Percentiles rank a stretch among this genome's conserved stretches.
phyloP scores from a whole-genome alignment of 2,888 invertebrate species.

The Eumerus sabulonum region DNA sequence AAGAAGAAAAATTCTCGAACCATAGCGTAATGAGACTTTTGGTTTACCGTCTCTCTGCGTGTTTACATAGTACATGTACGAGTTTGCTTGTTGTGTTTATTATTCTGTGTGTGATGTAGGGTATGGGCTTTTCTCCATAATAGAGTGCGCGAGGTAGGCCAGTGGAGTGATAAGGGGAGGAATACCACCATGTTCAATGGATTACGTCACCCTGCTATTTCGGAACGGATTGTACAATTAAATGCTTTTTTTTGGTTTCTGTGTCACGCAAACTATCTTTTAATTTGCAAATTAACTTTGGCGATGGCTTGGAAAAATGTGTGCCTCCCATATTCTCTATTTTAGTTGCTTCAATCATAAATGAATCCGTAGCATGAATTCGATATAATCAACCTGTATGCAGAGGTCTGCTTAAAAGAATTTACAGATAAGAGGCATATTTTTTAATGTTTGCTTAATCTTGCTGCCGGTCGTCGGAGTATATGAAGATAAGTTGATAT shows the following conservation, averaged over 20 bases:
- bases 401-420: no score
- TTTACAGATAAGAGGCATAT: no score
- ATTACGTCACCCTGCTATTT: conserved; percentile 77
- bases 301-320: no score
- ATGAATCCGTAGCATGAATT: no score
- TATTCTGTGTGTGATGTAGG: conserved; percentile 18
- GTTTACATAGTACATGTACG: conserved; percentile 20
- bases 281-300: not conserved
- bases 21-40: conserved; percentile 25
- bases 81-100: conserved; percentile 31
- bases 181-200: conserved; percentile 27
- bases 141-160: not conserved
- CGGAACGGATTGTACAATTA: conserved; percentile 74
- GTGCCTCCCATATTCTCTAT: no score
- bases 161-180: not conserved
- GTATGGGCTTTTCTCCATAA: conserved; percentile 14
- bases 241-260: conserved; percentile 22
- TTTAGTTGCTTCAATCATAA: no score
- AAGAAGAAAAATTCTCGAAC: conserved; percentile 21
- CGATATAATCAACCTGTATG: no score
- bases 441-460: no score
- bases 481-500: no score
- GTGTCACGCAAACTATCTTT: conserved; percentile 17
- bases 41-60: conserved; percentile 32
- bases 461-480: no score